Evolutionary conservation across 2,888 invertebrate genomes (phyloP), one percentile per base, ranked within the genome.

Genomic region (Caenorhabditis panamensis): DNA sequence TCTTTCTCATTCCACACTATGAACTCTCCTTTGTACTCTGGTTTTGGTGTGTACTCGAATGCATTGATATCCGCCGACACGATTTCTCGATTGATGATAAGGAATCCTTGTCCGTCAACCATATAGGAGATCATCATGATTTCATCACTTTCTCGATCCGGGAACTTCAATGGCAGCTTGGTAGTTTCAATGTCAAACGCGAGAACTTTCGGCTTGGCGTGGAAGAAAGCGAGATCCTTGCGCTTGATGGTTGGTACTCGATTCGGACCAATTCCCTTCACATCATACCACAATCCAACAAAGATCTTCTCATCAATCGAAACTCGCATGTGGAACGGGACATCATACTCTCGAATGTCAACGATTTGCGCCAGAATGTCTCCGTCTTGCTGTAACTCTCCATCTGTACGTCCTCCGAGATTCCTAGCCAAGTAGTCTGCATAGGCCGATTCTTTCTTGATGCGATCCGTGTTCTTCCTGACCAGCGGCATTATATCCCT

Each of bases 81-180:
- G 41, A 99, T 97, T 92, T 98, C 97, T 82, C 98, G 94, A 91
- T 99, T 99, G 41, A 96, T 97, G 79, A 99, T 98, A 84, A 99
- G 93, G 92, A 94, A 99, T 6, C 94, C 95, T 93, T 94, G 88
- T 24, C 90, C 90, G 69, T 91, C 89, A 37, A 91, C 82, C 98
- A 99, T 99, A 91, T 99, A 99, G 0, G 99, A 99, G 85, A 99
- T 99, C 99, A 99, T 99, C 95, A 99, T 99, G 75, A 99, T 96
- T 59, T 87, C 86, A 93, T 99, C 99, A 0, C 94, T 89, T 86
- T 94, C 94, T 0, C 96, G 94, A 92, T 99, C 98, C 0, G 99
- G 99, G 92, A 99, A 99, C 92, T 99, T 99, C 1, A 99, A 92
- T 0, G 99, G 99, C 68, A 97, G 92, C 92, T 99, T 99, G 0